Base-by-base conservation (phyloP, 2,888 invertebrate species). In the Limenitis camilla region DNA sequence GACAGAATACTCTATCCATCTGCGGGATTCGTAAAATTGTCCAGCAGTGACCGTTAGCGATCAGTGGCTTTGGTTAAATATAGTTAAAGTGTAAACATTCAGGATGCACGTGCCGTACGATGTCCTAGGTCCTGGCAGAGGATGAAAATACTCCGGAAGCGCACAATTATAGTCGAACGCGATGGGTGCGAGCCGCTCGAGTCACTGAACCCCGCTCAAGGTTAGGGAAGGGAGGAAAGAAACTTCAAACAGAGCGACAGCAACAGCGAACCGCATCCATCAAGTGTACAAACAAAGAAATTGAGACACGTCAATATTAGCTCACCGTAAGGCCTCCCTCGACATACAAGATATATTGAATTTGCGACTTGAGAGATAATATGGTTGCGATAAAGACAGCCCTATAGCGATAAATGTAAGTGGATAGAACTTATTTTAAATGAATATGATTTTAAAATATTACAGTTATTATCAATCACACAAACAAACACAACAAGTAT, bases 161-260 rank as follows among this genome's bases (percentile, higher is more conserved):
- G 63, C 64, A 73, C 74, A 76, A 78, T 76, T 77, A 77, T 72
- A 76, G 68, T 58, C 69, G 67, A 61, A 64, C 68, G 68, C 66
- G 69, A 69, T 68, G 66, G 64, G 64, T 67, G 63, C 68, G 67
- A 69, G 64, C 63, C 65, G 43, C 43, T 63, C 62, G 68, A 71
- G 81, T 80, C 84, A 77, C 61, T 79, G 81, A 85, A 77, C 85
- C 72, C 74, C 29, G 59, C 52, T 58, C 81, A 83, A 83, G 85
- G 81, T 79, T 79, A 76, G 69, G 69, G 69, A 67, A 71, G 69
- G 73, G 75, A 79, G 47, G 38, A 52, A 29, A 55, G 55, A 52
- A 55, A 43, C 49, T 47, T 50, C 57, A 36, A 19, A 9, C 36
- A 49, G 49, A 31, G 39, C 72, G 70, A 67, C 44, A 46, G 52